phyloP scores from a whole-genome alignment of 2,113 vertebrate species.

The Megaptera novaeangliae region DNA sequence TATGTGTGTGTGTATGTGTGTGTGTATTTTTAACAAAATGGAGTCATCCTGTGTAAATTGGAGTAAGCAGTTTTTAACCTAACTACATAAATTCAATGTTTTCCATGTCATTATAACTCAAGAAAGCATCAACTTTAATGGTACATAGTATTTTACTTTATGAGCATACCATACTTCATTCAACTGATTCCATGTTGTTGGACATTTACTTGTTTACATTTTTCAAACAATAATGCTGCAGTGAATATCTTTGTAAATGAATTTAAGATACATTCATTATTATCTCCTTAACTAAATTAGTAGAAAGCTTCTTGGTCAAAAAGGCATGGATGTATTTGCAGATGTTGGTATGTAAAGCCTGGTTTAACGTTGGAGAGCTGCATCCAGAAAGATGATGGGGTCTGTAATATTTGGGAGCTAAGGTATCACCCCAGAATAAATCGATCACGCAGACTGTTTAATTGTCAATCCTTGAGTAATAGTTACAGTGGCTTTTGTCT shows the following conservation, averaged over 20 bases:
- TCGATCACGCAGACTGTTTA: not conserved
- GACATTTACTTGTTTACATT: not conserved
- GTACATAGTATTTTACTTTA: not conserved
- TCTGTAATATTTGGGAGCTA: not conserved
- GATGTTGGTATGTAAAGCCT: not conserved
- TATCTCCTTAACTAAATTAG: not conserved
- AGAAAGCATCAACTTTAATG: not conserved
- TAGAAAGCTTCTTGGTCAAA: not conserved
- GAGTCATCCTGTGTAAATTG: not conserved
- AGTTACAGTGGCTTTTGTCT: not conserved
- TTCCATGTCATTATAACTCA: not conserved
- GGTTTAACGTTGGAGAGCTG: not conserved
- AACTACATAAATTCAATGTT: not conserved
- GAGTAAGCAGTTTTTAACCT: not conserved
- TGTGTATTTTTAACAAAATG: not conserved
- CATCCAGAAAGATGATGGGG: not conserved
- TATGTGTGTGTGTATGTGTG: not conserved
- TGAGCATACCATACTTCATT: not conserved
- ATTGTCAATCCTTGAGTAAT: not conserved
- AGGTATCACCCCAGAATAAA: not conserved
- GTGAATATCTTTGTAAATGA: not conserved
- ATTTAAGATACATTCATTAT: not conserved
- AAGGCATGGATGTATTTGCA: not conserved
- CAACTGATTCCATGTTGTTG: not conserved
- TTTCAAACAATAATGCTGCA: not conserved